Percentiles rank a stretch among this genome's conserved stretches.
Conservation (phyloP, 2,113 vertebrate genomes). For the Synchiropus splendidus region DNA sequence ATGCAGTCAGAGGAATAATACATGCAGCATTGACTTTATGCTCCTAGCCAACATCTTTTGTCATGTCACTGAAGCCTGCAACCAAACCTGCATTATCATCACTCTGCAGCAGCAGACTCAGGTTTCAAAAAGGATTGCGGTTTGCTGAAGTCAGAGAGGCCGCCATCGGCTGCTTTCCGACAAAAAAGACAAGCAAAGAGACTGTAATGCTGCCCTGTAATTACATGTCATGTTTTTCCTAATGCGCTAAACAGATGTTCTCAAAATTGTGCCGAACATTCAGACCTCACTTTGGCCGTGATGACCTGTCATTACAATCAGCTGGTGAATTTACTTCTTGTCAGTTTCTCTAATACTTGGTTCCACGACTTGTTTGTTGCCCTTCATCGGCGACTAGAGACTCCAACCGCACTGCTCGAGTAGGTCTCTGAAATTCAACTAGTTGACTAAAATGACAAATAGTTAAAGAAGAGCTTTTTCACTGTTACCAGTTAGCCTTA, state of each 20-base stretch:
- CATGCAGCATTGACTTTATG: background rate
- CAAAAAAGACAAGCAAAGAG: conserved; percentile 36
- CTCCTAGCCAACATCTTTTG: conserved; percentile 9
- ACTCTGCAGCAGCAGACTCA: conserved; percentile 30
- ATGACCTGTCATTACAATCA: conserved; percentile 42
- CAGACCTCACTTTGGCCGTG: conserved; percentile 21
- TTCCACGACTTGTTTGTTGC: background rate
- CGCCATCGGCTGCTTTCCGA: conserved; percentile 32
- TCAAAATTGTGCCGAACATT: conserved; percentile 37
- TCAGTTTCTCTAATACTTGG: background rate
- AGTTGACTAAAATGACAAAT: too few species aligned
- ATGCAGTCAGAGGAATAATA: conserved; percentile 10
- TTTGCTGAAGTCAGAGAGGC: conserved; percentile 37
- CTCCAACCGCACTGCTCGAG: too few species aligned
- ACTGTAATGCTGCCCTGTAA: conserved; percentile 51
- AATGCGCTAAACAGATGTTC: conserved; percentile 62
- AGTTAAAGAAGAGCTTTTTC: too few species aligned
- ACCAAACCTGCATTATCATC: conserved; percentile 22
- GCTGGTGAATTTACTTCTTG: conserved; percentile 12
- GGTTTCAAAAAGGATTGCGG: conserved; percentile 53
- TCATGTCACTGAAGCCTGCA: conserved; percentile 19
- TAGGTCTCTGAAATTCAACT: too few species aligned
- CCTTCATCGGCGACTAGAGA: background rate
- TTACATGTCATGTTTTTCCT: conserved; percentile 56
- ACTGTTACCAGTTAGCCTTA: too few species aligned